These are phyloP conservation scores for Folsomia candida DNA, from an alignment of 2,888 invertebrate genomes.

Conservation along the genomic window DNA sequence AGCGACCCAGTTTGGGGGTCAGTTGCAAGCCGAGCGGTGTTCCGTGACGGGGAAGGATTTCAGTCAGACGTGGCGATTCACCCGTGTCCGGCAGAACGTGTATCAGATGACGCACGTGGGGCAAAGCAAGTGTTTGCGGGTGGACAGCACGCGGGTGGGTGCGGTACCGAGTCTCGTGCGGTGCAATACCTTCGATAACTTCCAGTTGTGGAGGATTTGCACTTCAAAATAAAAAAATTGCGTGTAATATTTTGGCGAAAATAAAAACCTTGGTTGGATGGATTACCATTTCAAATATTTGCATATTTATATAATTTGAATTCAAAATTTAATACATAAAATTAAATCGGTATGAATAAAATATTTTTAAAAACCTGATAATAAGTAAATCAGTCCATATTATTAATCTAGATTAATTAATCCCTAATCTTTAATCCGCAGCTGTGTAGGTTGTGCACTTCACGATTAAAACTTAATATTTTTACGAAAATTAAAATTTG, in stretches of 20 bases:
- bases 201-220: conserved; percentile 37
- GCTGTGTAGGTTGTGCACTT: too few species aligned
- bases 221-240: conserved; percentile 22
- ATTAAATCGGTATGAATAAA: too few species aligned
- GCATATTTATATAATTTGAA: too few species aligned
- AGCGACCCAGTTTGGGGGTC: conserved; percentile 23
- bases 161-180: conserved; percentile 5
- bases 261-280: too few species aligned
- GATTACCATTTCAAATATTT: too few species aligned
- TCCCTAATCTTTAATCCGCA: too few species aligned
- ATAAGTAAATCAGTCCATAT: too few species aligned
- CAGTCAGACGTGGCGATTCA: conserved; percentile 32
- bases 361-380: too few species aligned
- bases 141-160: conserved; percentile 17
- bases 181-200: conserved; percentile 24
- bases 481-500: too few species aligned
- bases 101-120: conserved; percentile 36
- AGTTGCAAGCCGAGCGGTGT: conserved; percentile 25
- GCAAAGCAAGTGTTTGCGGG: conserved; percentile 24
- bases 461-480: too few species aligned
- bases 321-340: too few species aligned
- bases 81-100: conserved; percentile 16
- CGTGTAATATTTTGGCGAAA: neutral
- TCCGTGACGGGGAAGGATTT: conserved; percentile 21
- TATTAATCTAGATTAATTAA: too few species aligned